Conservation (phyloP, 2,797 vertebrate species). For the Adelosebastes latens region DNA sequence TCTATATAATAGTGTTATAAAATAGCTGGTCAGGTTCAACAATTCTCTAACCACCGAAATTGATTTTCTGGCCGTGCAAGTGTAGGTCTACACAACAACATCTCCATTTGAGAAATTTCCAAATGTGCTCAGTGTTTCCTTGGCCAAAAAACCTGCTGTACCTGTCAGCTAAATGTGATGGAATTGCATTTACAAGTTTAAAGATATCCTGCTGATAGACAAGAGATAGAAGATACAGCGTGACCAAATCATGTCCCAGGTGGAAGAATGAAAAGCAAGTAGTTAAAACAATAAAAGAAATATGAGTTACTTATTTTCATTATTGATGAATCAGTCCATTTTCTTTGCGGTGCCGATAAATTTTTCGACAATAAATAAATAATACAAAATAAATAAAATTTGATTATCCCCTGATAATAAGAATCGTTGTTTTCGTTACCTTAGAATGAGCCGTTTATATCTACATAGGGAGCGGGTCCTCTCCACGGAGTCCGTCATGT, state of each 20-base stretch:
- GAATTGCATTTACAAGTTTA: conserved; percentile 10
- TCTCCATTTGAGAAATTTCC: not conserved
- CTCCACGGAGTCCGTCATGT: too few species aligned
- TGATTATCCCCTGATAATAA: too few species aligned
- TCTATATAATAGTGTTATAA: not conserved
- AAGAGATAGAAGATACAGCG: not conserved
- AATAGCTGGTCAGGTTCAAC: not conserved
- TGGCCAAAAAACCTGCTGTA: not conserved
- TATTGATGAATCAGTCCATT: not conserved
- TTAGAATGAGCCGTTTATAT: too few species aligned
- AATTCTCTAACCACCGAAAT: not conserved
- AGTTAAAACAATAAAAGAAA: not conserved
- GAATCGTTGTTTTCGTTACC: too few species aligned
- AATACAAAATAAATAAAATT: too few species aligned
- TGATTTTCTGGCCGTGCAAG: not conserved
- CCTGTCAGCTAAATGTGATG: not conserved
- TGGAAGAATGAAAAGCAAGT: not conserved
- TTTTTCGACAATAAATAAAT: too few species aligned
- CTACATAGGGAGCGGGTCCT: too few species aligned
- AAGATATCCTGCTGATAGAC: not conserved
- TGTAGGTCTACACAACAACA: not conserved
- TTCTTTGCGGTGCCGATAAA: not conserved
- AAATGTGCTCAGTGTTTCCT: not conserved
- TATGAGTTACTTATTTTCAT: not conserved
- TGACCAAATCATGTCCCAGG: not conserved